Base-by-base conservation (phyloP, 1,140 invertebrate genomes). In the Tetraneura akinire region DNA sequence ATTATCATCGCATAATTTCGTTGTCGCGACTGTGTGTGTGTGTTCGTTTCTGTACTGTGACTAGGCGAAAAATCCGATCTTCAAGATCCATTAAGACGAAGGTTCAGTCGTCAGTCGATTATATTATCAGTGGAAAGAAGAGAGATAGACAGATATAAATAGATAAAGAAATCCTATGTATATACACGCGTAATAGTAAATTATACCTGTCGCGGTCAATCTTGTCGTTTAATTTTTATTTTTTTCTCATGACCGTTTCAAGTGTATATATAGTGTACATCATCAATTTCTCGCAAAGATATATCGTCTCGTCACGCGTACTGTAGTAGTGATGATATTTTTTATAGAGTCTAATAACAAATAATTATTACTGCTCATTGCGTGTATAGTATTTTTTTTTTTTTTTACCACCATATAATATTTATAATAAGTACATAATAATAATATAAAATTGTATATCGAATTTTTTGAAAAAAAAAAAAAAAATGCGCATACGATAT, bases 161-260 rank as follows among this genome's bases (percentile, higher is more conserved):
- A 37, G 32, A 37, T 37, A 37, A 37, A 37, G 32, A 37, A 3
- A 37, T 37, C 3, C 32, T 8, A 37, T 37, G 8, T 3, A 8
- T 37, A 37, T 8, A n/a, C 32, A 8, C 32, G 32, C 32, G 32
- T 37, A 37, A 4, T n/a, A n/a, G 47, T 51, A 55, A 74, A 74
- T 74, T 74, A 73, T 8, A 37, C 70, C 66, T 0, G 71, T n/a
- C 6, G 42, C 14, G 16, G 1, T 0, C 29, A 74, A 11, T 37
- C 32, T 37, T 8, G 32, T 37, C 32, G 32, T 37, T 37, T 37
- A 32, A 53, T 73, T 62, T 64, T 51, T 18, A 18, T 51, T 51
- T 51, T 18, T 66, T 74, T 74, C 71, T 74, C 71, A 55, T 74
- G 51, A 74, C 64, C 64, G 64, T 66, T 53, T 32, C 51, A 51